Conservation (phyloP, 1,140 invertebrate genomes). For the Orchesella cincta region DNA sequence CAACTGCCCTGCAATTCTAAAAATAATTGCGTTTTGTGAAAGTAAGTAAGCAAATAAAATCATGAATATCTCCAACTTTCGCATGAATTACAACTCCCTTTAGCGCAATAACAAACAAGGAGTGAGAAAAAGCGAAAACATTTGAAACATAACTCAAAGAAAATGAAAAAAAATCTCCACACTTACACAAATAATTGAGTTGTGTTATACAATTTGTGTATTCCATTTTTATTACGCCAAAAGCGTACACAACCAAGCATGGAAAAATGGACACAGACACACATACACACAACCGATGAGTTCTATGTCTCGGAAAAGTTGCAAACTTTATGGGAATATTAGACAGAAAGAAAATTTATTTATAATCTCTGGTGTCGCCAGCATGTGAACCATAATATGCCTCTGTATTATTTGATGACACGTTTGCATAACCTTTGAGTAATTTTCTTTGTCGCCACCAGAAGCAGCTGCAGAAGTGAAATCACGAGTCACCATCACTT, state of each 20-base stretch:
- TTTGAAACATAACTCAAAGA: background rate
- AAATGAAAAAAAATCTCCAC: constrained; percentile 12
- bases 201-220: background rate
- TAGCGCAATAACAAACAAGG: background rate
- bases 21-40: background rate
- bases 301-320: background rate
- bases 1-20: background rate
- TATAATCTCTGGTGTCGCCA: background rate
- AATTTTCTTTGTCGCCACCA: no score
- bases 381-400: no score
- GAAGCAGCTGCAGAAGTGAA: no score
- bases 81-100: constrained; percentile 23
- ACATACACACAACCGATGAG: no score
- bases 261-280: no score
- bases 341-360: constrained; percentile 9
- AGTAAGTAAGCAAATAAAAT: background rate
- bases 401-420: no score
- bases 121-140: background rate
- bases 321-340: background rate
- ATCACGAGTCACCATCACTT: no score
- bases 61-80: constrained; percentile 17
- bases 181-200: constrained; percentile 9
- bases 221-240: background rate
- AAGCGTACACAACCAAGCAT: no score
- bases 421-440: no score